These are phyloP conservation scores for Platichthys flesus DNA, from an alignment of 2,113 vertebrate species.

Conservation along the genomic window DNA sequence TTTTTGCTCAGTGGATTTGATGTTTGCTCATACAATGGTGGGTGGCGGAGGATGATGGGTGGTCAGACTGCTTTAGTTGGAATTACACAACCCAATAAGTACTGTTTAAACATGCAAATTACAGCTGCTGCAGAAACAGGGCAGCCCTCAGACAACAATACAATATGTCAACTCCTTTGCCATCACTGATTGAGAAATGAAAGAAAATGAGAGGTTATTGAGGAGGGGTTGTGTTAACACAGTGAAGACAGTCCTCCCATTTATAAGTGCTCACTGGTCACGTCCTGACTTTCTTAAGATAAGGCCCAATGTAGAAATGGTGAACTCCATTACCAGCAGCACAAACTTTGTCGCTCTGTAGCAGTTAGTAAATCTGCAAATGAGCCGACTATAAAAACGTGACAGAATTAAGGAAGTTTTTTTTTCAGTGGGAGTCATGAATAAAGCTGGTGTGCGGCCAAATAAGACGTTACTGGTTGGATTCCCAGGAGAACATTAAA, in stretches of 20 bases:
- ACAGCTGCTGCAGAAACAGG: slow-evolving; percentile 43
- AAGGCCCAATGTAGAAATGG: slow-evolving; percentile 51
- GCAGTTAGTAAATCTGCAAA: slow-evolving; percentile 61
- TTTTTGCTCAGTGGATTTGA: slow-evolving; percentile 42
- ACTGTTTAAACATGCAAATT: slow-evolving; percentile 72
- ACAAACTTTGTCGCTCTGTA: slow-evolving; percentile 35
- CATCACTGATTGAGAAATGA: slow-evolving; percentile 31
- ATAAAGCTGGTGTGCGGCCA: slow-evolving; percentile 21
- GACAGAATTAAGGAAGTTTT: slow-evolving; percentile 72
- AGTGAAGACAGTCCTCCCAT: slow-evolving; percentile 47
- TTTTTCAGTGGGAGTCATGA: background rate
- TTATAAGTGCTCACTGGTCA: slow-evolving; percentile 41
- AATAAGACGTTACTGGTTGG: slow-evolving; percentile 39
- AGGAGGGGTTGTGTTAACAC: slow-evolving; percentile 43
- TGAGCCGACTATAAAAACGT: slow-evolving; percentile 51
- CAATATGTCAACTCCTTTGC: slow-evolving; percentile 49
- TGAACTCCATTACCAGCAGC: slow-evolving; percentile 49
- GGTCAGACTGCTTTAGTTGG: slow-evolving; percentile 47
- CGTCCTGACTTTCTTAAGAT: slow-evolving; percentile 48
- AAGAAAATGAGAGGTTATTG: slow-evolving; percentile 39
- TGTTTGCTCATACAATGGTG: slow-evolving; percentile 35
- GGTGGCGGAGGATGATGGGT: slow-evolving; percentile 1
- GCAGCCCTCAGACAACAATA: slow-evolving; percentile 34
- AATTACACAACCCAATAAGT: slow-evolving; percentile 66
- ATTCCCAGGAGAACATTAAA: slow-evolving; percentile 54